phyloP scores from a whole-genome alignment of 2,888 invertebrate species.

The Nasonovia ribisnigri region DNA sequence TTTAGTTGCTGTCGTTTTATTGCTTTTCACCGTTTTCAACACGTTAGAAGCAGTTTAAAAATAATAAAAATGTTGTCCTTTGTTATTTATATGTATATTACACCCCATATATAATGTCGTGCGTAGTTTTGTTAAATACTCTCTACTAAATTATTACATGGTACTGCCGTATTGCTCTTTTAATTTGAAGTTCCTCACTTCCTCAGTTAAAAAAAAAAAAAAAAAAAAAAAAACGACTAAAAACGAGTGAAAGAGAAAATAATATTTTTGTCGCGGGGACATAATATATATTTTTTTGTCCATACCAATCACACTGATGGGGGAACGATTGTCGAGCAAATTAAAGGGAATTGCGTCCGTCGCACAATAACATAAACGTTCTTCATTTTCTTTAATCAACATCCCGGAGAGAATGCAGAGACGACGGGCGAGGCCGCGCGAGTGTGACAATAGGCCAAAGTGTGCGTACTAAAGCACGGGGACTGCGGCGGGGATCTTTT shows the following conservation, averaged over 20 bases:
- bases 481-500: conserved; percentile 46
- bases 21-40: background rate
- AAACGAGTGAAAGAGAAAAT: conserved; percentile 58
- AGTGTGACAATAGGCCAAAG: conserved; percentile 62
- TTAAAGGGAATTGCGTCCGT: conserved; percentile 62
- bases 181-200: conserved; percentile 34
- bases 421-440: conserved; percentile 41
- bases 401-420: conserved; percentile 33
- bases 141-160: background rate
- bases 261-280: conserved; percentile 56
- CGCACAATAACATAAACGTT: conserved; percentile 64
- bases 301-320: conserved; percentile 60
- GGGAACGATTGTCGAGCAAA: conserved; percentile 65
- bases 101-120: background rate
- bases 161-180: conserved; percentile 8
- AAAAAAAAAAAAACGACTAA: conserved; percentile 20
- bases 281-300: conserved; percentile 47
- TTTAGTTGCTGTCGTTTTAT: background rate
- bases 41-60: conserved; percentile 8
- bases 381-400: conserved; percentile 64
- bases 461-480: conserved; percentile 50
- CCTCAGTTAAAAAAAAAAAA: background rate
- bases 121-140: conserved; percentile 34
- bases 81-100: conserved; percentile 14
- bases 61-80: conserved; percentile 2